Evolutionary conservation across 2,113 vertebrate genomes (phyloP).

Genomic region (Menidia beryllina): DNA sequence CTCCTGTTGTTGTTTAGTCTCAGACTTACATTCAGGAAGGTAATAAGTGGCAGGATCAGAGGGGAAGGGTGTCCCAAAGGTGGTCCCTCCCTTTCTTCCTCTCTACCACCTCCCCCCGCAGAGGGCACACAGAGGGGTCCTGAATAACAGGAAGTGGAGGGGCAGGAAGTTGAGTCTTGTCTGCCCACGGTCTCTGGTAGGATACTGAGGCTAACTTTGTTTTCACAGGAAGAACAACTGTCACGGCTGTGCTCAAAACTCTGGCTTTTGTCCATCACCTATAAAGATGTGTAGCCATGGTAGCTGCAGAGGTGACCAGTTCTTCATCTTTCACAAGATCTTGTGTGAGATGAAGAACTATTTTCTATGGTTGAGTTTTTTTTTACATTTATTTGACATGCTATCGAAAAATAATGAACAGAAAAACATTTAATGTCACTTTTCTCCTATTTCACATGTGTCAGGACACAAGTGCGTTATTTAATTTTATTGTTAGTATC

Average conservation of each 20-base stretch:
- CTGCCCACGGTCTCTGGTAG: constrained; percentile 76
- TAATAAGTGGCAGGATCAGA: constrained; percentile 78
- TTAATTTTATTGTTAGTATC: constrained; percentile 41
- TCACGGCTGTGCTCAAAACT: constrained; percentile 70
- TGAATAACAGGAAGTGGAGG: constrained; percentile 84
- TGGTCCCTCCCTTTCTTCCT: constrained; percentile 67
- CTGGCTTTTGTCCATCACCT: constrained; percentile 64
- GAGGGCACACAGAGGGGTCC: constrained; percentile 71
- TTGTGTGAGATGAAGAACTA: neutral
- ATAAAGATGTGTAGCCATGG: constrained; percentile 29
- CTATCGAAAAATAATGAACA: neutral
- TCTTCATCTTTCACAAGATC: too few species aligned
- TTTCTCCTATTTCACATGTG: constrained; percentile 23
- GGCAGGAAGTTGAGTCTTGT: constrained; percentile 82
- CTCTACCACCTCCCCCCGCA: constrained; percentile 31
- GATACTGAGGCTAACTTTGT: constrained; percentile 59
- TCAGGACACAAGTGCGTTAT: constrained; percentile 29
- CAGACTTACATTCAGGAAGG: constrained; percentile 63
- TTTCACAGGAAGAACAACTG: constrained; percentile 76
- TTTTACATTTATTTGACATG: neutral
- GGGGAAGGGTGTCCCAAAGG: constrained; percentile 75
- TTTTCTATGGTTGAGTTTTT: neutral
- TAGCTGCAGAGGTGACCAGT: constrained; percentile 1
- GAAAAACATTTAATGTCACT: too few species aligned
- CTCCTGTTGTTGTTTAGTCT: constrained; percentile 84